phyloP scores from a whole-genome alignment of 2,797 vertebrate genomes.

The Rhynchonycteris naso region DNA sequence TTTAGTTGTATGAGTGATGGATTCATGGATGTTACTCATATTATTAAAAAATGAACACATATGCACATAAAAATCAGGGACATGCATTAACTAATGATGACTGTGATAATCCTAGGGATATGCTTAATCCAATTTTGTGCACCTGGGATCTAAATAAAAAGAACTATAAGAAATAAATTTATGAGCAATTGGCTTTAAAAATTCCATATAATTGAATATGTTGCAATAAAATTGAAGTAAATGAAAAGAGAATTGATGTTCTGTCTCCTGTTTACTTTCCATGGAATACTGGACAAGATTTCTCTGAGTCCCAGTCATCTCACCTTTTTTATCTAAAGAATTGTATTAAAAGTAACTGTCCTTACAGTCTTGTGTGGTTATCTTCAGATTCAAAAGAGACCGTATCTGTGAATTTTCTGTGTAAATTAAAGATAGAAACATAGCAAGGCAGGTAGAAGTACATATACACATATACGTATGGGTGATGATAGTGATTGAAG shows the following conservation, averaged over 20 bases:
- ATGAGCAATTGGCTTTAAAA: neutral
- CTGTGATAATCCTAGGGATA: neutral
- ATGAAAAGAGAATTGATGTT: neutral
- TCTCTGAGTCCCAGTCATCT: neutral
- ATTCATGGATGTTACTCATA: neutral
- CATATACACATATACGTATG: neutral
- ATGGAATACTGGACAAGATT: neutral
- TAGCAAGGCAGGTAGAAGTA: neutral
- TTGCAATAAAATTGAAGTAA: neutral
- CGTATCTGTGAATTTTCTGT: neutral
- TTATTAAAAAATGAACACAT: neutral
- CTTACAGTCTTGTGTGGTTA: neutral
- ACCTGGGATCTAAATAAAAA: neutral
- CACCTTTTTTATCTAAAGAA: neutral
- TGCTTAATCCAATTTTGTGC: neutral
- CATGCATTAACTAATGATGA: neutral
- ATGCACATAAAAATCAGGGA: neutral
- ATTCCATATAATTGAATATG: constrained; percentile 15
- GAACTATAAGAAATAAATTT: neutral
- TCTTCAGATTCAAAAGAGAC: neutral
- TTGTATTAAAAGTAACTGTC: neutral
- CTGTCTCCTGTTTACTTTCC: neutral
- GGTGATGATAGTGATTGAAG: neutral
- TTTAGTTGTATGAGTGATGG: neutral
- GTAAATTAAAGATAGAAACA: neutral